Evolutionary conservation across 1,140 invertebrate genomes (phyloP), one percentile per base, ranked within the genome.

Genomic region (Drosophila bipectinata): DNA sequence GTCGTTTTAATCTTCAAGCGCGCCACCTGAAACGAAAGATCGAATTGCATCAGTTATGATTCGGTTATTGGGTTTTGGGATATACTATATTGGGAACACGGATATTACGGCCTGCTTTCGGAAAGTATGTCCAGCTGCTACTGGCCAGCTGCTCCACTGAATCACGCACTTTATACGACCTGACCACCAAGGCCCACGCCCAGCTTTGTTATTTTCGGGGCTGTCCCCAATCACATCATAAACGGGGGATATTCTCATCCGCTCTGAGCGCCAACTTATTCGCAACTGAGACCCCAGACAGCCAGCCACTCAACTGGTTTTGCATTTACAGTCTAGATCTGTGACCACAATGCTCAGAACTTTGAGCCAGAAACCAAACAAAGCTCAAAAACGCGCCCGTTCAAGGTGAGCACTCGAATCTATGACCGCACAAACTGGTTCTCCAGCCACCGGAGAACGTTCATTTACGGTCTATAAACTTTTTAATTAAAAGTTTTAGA

Each of bases 161-260:
- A 56, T 81, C 78, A 81, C 74, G 53, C 74, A 79, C 74, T 87
- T 84, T 87, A 85, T 84, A 84, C 45, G 34, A 47, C 60, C 26
- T 41, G 34, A n/a, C 21, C 47, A 57, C 21, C 47, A 57, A 39
- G 52, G 30, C 48, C 51, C 48, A 61, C 52, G 47, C 64, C 53
- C 74, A 72, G 56, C 8, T 78, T 30, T 18, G 44, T 59, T 87
- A 79, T 76, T 79, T 87, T 82, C 68, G 82, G 78, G 75, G 49
- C 57, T 63, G 69, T 48, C 62, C 74, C 81, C 34, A 55, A 28
- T 61, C 52, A 24, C 58, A 64, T 73, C 77, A 72, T 77, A 72
- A 64, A 62, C 44, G 52, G 45, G 53, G 56, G 60, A 61, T 45
- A 58, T 75, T 62, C 62, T 52, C 58, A 61, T 49, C 28, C 58